A percentile compares a stretch with the other conserved stretches of the same genome.
phyloP scores from a whole-genome alignment of 2,113 vertebrate species.

The cattle (Bos taurus) region DNA sequence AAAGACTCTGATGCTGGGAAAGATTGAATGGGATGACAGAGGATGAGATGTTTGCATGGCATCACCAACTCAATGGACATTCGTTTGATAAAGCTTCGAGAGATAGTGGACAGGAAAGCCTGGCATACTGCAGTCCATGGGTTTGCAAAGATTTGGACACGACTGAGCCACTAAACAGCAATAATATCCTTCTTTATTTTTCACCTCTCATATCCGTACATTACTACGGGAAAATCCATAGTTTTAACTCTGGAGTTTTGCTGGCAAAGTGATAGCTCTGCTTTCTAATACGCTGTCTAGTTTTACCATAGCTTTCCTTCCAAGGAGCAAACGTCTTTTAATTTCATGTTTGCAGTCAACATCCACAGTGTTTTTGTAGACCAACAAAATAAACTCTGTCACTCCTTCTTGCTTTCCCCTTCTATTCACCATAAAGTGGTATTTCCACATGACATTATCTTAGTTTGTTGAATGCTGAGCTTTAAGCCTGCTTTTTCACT shows the following conservation, averaged over 20 bases:
- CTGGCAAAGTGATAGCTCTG: not conserved
- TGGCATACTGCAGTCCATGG: not conserved
- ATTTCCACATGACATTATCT: not conserved
- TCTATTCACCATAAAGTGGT: not conserved
- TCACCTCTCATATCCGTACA: not conserved
- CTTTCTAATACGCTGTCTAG: not conserved
- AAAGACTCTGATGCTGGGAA: not conserved
- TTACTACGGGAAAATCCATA: not conserved
- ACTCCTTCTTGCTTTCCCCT: not conserved
- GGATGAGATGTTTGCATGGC: not conserved
- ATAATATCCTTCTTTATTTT: not conserved
- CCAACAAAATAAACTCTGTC: not conserved
- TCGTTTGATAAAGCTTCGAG: not conserved
- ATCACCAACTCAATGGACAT: not conserved
- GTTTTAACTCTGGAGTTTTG: not conserved
- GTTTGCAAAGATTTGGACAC: rapidly evolving
- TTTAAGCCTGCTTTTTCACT: not conserved
- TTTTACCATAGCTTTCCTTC: not conserved
- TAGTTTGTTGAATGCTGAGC: not conserved
- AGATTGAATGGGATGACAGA: not conserved
- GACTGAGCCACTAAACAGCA: not conserved
- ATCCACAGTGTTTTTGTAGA: not conserved
- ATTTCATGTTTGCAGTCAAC: not conserved
- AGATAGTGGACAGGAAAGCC: not conserved
- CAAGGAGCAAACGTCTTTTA: not conserved